Conservation (phyloP, 2,113 vertebrate species). For the Potamarius usumacintae region DNA sequence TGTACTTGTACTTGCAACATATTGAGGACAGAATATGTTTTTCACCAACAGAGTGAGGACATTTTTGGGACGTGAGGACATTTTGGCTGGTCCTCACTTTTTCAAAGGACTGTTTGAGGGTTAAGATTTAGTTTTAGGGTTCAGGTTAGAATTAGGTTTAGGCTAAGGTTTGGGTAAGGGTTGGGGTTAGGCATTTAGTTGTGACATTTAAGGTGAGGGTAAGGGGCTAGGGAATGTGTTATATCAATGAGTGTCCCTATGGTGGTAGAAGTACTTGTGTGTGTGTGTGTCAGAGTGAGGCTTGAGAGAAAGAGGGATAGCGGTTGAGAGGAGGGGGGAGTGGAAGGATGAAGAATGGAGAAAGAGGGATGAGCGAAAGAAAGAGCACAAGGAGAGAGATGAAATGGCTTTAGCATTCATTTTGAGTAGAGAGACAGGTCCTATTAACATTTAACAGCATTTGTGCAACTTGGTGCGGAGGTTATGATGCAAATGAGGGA, state of each 20-base stretch:
- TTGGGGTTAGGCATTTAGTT: too few relatives aligned
- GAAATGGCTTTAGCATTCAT: constrained; percentile 99
- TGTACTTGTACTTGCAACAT: constrained; percentile 31
- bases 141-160: too few relatives aligned
- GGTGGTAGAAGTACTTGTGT: constrained; percentile 12
- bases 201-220: too few relatives aligned
- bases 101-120: too few relatives aligned
- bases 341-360: constrained; percentile 74
- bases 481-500: constrained; percentile 99
- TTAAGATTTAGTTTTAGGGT: too few relatives aligned
- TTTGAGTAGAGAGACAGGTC: constrained; percentile 99
- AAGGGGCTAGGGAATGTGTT: too few relatives aligned
- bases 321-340: constrained; percentile 33
- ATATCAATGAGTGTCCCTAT: too few relatives aligned
- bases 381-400: constrained; percentile 73
- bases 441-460: constrained; percentile 99
- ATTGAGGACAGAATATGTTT: too few relatives aligned
- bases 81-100: too few relatives aligned
- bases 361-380: constrained; percentile 68
- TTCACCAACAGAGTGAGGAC: too few relatives aligned
- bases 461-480: constrained; percentile 99
- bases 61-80: too few relatives aligned
- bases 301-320: constrained; percentile 69
- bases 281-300: constrained; percentile 70
- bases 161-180: too few relatives aligned